phyloP scores from a whole-genome alignment of 2,888 invertebrate genomes.

The Calameuta filiformis region DNA sequence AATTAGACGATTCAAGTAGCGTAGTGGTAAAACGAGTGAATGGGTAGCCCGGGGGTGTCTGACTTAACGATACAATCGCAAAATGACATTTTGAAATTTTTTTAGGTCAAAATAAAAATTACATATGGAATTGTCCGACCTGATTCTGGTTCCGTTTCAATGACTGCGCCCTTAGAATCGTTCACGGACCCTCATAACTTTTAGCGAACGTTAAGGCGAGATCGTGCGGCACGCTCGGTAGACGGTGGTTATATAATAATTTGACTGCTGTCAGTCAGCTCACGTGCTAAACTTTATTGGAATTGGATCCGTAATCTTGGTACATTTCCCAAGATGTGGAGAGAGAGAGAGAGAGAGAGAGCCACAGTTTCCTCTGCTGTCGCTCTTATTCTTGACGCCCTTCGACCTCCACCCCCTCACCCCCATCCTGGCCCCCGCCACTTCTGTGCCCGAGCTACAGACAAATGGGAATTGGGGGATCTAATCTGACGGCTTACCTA shows the following conservation, averaged over 20 bases:
- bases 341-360: conserved; percentile 10
- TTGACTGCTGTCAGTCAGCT: conserved; percentile 54
- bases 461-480: conserved; percentile 52
- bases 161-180: not conserved
- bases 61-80: no score
- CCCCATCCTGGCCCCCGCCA: no score
- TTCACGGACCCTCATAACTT: conserved; percentile 1
- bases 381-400: no score
- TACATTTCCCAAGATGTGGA: conserved; percentile 56
- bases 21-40: no score
- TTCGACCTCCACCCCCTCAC: no score
- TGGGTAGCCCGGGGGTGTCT: no score
- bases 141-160: no score
- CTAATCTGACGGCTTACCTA: conserved; percentile 57
- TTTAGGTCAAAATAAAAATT: not conserved
- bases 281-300: conserved; percentile 62
- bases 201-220: not conserved
- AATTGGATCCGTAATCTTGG: conserved; percentile 62
- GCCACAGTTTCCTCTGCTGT: no score
- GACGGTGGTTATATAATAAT: conserved; percentile 49
- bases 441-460: conserved; percentile 27
- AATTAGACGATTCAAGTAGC: no score
- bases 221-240: conserved; percentile 3
- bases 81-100: not conserved
- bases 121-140: not conserved